These are phyloP conservation scores for Drosophila mojavensis DNA, from an alignment of 1,140 invertebrate species.

Conservation along the genomic window DNA sequence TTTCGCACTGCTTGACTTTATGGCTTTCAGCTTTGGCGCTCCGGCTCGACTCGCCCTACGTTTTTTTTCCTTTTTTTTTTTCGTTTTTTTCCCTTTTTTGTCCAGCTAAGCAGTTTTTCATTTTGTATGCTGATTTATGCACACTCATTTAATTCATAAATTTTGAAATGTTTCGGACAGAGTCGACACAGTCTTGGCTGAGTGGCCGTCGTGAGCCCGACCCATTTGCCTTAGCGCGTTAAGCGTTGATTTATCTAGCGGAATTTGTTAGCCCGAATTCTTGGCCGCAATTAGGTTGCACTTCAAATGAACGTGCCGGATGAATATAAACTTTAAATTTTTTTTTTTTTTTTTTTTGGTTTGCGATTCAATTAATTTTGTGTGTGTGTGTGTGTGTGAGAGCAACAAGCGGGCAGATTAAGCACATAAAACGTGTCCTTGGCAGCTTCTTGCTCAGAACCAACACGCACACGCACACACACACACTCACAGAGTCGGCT, in stretches of 20 bases:
- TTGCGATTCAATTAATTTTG: too few relatives aligned
- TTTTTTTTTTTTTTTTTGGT: too few relatives aligned
- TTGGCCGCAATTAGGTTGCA: slow-evolving; percentile 65
- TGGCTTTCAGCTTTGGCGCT: slow-evolving; percentile 35
- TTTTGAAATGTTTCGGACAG: slow-evolving; percentile 40
- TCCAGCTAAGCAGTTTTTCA: slow-evolving; percentile 52
- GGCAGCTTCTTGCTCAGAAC: slow-evolving; percentile 10
- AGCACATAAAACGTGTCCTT: slow-evolving; percentile 39
- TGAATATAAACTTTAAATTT: slow-evolving; percentile 64
- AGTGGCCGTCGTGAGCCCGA: slow-evolving; percentile 2
- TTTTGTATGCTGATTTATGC: slow-evolving; percentile 72
- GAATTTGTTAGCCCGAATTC: slow-evolving; percentile 63
- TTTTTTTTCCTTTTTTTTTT: slow-evolving; percentile 41
- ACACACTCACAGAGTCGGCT: slow-evolving; percentile 10
- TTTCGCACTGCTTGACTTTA: slow-evolving; percentile 22
- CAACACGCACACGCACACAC: slow-evolving; percentile 8
- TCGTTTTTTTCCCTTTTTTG: slow-evolving; percentile 34
- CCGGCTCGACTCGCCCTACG: not conserved
- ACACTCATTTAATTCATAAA: slow-evolving; percentile 80
- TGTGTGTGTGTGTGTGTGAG: slow-evolving; percentile 25
- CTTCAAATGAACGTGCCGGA: slow-evolving; percentile 48
- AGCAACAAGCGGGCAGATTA: slow-evolving; percentile 48
- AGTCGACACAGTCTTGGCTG: not conserved
- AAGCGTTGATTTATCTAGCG: slow-evolving; percentile 64
- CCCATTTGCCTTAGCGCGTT: slow-evolving; percentile 15